Base-by-base conservation (phyloP, 2,113 vertebrate genomes). In the Taurulus bubalis region DNA sequence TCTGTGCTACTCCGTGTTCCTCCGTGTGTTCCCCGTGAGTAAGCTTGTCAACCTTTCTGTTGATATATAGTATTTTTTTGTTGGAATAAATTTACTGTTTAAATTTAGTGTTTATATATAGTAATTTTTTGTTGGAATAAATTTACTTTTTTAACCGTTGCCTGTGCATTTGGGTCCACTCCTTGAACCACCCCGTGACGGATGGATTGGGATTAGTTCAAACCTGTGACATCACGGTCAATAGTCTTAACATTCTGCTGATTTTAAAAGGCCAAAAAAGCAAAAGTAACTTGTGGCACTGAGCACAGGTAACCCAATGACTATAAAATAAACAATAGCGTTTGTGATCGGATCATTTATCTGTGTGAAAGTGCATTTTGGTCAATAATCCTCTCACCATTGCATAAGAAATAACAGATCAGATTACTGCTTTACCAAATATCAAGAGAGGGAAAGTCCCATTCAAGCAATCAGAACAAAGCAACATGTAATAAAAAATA, bases 391-490 rank as follows among this genome's bases (percentile, higher is more conserved):
- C 22, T 65, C 16, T 42, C 30, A 55, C 26, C 7, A 12, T 32
- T 47, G 36, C 36, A 40, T 56, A 47, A 20, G 20, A 68, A 40
- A 62, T 64, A 26, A 63, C 22, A 60, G 14, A 51, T 40, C 9
- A 56, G 49, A 51, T 40, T 32, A 59, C 14, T 22, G 51, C 40
- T 49, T 45, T 47, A 12, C 55, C 18, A 3, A 24, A 58, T 63
- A 80, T 45, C 60, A 60, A 66, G n/a, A 56, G 6, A 40, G 51
- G 32, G 24, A 53, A 66, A 45, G 16, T 49, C 24, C 1, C 8
- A 32, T 34, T 58, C 3, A 51, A 45, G 11, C 58, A 71, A 80
- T 45, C 12, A 45, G 51, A 68, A 45, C 15, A 55, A 68, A 76
- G 15, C 10, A 20, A 40, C 16, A 60, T 38, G 14, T 3, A 12